phyloP scores from a whole-genome alignment of 2,113 vertebrate genomes.

The Accipiter cooperii region DNA sequence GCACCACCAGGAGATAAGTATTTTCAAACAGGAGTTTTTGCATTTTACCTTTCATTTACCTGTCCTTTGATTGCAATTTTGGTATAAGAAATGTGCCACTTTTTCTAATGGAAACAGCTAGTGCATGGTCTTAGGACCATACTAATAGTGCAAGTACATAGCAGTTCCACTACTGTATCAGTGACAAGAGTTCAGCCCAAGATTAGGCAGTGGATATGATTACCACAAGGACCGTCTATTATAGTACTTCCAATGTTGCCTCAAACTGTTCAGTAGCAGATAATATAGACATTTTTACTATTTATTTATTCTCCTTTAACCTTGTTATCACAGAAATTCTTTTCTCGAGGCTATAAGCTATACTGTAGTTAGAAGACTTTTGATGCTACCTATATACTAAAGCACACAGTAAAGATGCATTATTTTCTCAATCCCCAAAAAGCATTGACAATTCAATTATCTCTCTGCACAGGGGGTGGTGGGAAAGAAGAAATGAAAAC shows the following conservation, averaged over 20 bases:
- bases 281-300: neutral
- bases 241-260: neutral
- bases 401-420: neutral
- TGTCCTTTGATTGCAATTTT: neutral
- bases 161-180: neutral
- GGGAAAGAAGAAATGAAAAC: neutral
- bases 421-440: neutral
- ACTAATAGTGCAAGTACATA: neutral
- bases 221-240: neutral
- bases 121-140: neutral
- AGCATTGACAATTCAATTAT: neutral
- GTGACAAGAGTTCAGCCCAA: neutral
- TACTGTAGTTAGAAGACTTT: neutral
- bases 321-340: neutral
- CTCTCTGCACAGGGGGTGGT: neutral
- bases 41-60: neutral
- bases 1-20: neutral
- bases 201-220: neutral
- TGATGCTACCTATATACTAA: neutral
- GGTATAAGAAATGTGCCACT: neutral
- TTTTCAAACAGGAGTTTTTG: neutral
- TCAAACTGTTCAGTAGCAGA: neutral
- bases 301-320: neutral
- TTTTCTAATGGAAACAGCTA: neutral
- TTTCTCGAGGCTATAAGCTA: neutral